Evolutionary conservation across 2,888 invertebrate species (phyloP).

Genomic region (Phasia obesa): DNA sequence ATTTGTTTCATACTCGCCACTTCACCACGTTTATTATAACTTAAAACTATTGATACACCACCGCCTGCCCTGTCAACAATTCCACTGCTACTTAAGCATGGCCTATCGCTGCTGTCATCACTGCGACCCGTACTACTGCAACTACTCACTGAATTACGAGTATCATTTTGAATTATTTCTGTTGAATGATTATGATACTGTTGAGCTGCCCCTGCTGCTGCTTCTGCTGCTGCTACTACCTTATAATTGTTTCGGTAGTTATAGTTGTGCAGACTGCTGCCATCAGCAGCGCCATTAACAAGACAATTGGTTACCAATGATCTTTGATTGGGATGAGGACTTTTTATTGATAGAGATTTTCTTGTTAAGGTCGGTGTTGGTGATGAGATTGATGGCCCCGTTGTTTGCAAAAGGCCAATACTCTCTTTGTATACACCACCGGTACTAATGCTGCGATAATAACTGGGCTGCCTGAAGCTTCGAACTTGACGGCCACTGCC

Average conservation of each 20-base stretch:
- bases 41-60: constrained; percentile 74
- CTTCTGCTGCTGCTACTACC: neutral
- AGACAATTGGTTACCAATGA: constrained; percentile 18
- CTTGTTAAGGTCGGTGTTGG: constrained; percentile 46
- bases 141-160: constrained; percentile 55
- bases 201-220: neutral
- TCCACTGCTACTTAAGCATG: constrained; percentile 10
- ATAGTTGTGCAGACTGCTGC: neutral
- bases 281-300: neutral
- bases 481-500: constrained; percentile 78
- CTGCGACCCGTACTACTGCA: constrained; percentile 25
- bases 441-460: constrained; percentile 77
- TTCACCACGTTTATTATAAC: constrained; percentile 74
- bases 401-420: constrained; percentile 76
- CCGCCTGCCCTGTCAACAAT: neutral
- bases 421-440: constrained; percentile 76
- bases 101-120: constrained; percentile 47
- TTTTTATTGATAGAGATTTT: constrained; percentile 59
- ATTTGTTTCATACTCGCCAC: constrained; percentile 57
- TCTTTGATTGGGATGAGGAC: constrained; percentile 62
- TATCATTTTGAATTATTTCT: constrained; percentile 63
- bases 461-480: constrained; percentile 79
- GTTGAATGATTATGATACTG: constrained; percentile 63
- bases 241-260: constrained; percentile 11
- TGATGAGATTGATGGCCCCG: constrained; percentile 43